Evolutionary conservation across 2,113 vertebrate species (phyloP).

Genomic region (Epinephelus lanceolatus): DNA sequence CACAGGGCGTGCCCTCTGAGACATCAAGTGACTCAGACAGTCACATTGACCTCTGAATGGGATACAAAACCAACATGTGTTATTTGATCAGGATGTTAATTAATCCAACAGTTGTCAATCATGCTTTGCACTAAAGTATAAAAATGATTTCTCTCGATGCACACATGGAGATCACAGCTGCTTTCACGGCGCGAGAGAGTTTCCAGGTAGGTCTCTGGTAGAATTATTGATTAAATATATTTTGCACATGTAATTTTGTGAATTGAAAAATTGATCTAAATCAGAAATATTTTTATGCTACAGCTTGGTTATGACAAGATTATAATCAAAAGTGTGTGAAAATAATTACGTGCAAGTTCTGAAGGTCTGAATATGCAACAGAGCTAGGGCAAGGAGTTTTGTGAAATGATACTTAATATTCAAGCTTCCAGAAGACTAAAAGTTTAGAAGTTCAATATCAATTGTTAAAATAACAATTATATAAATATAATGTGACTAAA

Average conservation of each 20-base stretch:
- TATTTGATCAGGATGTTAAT: not conserved
- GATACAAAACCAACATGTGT: not conserved
- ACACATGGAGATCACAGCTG: not conserved
- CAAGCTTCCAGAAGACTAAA: not conserved
- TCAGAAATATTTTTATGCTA: not conserved
- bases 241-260: not conserved
- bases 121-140: not conserved
- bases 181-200: not conserved
- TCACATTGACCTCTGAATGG: not conserved
- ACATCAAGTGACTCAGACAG: not conserved
- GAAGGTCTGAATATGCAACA: not conserved
- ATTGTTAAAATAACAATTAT: too few relatives aligned
- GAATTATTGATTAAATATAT: not conserved
- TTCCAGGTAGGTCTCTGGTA: slow-evolving; percentile 10
- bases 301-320: not conserved
- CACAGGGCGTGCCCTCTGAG: not conserved
- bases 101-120: not conserved
- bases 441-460: too few relatives aligned
- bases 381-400: not conserved
- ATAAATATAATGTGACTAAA: too few relatives aligned
- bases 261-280: not conserved
- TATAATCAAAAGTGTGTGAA: not conserved
- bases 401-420: not conserved
- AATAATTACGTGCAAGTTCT: too few relatives aligned
- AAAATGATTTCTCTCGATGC: not conserved